These are phyloP conservation scores for Microcebus griseorufus DNA, from an alignment of 2,113 vertebrate species.

Conservation along the genomic window DNA sequence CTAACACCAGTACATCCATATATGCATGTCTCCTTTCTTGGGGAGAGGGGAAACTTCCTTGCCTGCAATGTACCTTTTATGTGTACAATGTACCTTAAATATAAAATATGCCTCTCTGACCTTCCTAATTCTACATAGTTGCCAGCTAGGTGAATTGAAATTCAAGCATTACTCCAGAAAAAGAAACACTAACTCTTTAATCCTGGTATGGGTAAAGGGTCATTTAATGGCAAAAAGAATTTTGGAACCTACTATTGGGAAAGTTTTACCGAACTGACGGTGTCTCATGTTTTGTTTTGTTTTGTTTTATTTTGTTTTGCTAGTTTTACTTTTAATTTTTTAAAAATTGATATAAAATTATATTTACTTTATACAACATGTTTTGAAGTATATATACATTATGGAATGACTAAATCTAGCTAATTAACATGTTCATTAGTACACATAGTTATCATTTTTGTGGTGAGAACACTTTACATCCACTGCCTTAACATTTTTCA, in stretches of 20 bases:
- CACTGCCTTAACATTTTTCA: background rate
- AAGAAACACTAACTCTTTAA: background rate
- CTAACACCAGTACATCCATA: background rate
- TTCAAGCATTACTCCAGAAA: background rate
- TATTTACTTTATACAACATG: background rate
- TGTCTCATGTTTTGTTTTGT: background rate
- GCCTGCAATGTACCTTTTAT: background rate
- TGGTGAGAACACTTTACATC: background rate
- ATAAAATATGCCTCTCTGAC: background rate
- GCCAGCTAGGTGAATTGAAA: background rate
- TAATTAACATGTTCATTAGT: background rate
- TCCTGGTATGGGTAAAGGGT: background rate
- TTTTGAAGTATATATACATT: background rate
- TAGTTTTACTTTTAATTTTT: background rate
- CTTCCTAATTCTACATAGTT: background rate
- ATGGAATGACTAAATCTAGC: background rate
- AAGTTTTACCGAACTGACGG: background rate
- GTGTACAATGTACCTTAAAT: background rate
- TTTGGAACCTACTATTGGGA: background rate
- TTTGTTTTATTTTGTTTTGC: background rate
- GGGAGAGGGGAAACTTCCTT: background rate
- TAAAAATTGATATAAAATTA: background rate
- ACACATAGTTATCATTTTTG: background rate
- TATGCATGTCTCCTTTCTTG: background rate
- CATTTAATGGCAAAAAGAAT: background rate